Conservation (phyloP, 2,113 vertebrate genomes). For the Maccullochella peelii region DNA sequence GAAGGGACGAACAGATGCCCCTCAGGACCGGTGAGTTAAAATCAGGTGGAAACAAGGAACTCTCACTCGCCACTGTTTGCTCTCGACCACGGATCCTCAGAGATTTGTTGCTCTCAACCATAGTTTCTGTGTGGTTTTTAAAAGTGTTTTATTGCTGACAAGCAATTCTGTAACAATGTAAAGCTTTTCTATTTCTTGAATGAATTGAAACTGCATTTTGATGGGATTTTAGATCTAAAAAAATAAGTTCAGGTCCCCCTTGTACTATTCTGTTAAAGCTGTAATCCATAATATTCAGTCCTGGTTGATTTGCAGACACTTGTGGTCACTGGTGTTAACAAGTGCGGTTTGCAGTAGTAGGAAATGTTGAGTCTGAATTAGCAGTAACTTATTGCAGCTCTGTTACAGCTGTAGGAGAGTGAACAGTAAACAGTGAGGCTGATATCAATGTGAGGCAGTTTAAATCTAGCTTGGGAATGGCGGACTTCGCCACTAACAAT, state of each 20-base stretch:
- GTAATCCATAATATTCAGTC: background rate
- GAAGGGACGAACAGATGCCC: slow-evolving; percentile 56
- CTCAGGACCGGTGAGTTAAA: slow-evolving; percentile 71
- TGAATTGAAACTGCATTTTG: background rate
- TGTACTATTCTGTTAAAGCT: background rate
- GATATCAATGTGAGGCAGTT: background rate
- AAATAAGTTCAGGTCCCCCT: background rate
- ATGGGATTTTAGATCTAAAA: background rate
- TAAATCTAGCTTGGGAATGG: no score
- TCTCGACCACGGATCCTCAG: background rate
- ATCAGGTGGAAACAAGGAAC: background rate
- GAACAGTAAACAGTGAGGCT: background rate
- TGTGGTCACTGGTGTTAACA: no score
- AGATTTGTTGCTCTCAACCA: background rate
- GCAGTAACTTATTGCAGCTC: background rate
- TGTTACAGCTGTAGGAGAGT: background rate
- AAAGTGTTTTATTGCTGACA: background rate
- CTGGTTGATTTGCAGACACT: no score
- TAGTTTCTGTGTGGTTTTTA: background rate
- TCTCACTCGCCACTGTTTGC: background rate
- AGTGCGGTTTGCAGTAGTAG: background rate
- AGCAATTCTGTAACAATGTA: no score
- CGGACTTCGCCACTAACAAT: no score
- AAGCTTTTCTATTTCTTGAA: background rate
- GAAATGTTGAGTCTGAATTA: background rate